Conservation (phyloP, 2,888 invertebrate species). For the Dusona sp. region DNA sequence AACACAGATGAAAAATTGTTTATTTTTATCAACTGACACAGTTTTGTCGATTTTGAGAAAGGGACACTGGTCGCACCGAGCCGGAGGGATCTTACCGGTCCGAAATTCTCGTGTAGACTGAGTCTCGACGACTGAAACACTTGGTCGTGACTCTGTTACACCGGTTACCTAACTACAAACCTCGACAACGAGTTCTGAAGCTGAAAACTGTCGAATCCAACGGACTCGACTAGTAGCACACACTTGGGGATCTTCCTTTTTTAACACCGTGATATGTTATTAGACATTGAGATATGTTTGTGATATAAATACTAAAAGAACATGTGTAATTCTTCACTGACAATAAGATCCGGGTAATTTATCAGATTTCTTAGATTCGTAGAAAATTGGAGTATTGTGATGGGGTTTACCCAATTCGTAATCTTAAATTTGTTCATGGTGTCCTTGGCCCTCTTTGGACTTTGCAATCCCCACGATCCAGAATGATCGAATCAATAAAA, state of each 20-base stretch:
- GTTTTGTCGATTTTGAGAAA: constrained; percentile 20
- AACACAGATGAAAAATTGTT: constrained; percentile 6
- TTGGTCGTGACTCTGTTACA: constrained; percentile 63
- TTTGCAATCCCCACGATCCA: constrained; percentile 50
- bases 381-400: constrained; percentile 32
- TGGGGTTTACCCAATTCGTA: constrained; percentile 46
- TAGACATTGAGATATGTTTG: neutral
- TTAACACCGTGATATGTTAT: neutral
- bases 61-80: neutral
- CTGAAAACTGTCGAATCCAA: constrained; percentile 51
- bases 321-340: neutral
- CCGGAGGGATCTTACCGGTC: constrained; percentile 70
- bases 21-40: neutral
- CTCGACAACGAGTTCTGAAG: constrained; percentile 58
- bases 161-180: constrained; percentile 74
- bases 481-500: constrained; percentile 32
- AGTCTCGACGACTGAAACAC: constrained; percentile 69
- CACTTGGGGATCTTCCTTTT: neutral
- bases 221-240: constrained; percentile 32
- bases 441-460: constrained; percentile 54
- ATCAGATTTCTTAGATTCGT: neutral
- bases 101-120: constrained; percentile 78
- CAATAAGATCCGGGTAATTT: constrained; percentile 29
- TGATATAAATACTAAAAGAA: neutral
- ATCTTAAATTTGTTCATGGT: neutral